Evolutionary conservation across 2,888 invertebrate genomes (phyloP).

Genomic region (Leucophora obtusa): DNA sequence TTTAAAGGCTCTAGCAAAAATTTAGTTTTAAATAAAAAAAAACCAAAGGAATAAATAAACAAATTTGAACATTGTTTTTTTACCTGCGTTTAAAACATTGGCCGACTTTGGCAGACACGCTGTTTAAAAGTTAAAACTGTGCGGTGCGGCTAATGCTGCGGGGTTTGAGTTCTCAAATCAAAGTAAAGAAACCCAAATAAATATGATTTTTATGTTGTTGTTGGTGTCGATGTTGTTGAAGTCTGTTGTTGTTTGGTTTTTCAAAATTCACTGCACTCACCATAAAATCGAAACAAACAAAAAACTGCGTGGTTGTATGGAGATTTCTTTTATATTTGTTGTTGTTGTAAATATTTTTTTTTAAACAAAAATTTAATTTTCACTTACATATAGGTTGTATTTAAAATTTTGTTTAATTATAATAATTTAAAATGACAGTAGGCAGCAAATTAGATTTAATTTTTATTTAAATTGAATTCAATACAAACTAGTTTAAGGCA

Average conservation of each 20-base stretch:
- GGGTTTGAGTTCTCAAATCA: constrained; percentile 14
- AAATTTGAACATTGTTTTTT: constrained; percentile 25
- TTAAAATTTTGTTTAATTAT: not conserved
- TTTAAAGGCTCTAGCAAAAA: constrained; percentile 31
- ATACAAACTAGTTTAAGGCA: constrained; percentile 39
- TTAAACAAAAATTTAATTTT: constrained; percentile 24
- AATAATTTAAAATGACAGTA: constrained; percentile 25
- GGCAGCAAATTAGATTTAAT: constrained; percentile 36
- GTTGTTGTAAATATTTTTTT: constrained; percentile 11
- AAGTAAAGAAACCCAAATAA: constrained; percentile 35
- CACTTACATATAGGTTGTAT: too few relatives aligned
- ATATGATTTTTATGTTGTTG: constrained; percentile 6
- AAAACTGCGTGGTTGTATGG: constrained; percentile 61
- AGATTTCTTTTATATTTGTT: constrained; percentile 33
- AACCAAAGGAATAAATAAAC: constrained; percentile 30
- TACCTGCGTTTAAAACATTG: constrained; percentile 62
- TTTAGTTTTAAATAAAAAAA: constrained; percentile 19
- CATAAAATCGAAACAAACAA: constrained; percentile 12
- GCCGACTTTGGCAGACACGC: constrained; percentile 52
- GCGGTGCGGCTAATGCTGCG: too few relatives aligned
- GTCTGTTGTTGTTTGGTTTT: constrained; percentile 28
- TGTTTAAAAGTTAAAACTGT: constrained; percentile 7
- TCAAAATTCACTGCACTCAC: constrained; percentile 42
- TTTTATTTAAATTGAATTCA: constrained; percentile 38
- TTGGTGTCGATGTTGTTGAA: constrained; percentile 18